These are phyloP conservation scores for Scatophagus argus DNA, from an alignment of 2,113 vertebrate genomes.

Conservation along the genomic window DNA sequence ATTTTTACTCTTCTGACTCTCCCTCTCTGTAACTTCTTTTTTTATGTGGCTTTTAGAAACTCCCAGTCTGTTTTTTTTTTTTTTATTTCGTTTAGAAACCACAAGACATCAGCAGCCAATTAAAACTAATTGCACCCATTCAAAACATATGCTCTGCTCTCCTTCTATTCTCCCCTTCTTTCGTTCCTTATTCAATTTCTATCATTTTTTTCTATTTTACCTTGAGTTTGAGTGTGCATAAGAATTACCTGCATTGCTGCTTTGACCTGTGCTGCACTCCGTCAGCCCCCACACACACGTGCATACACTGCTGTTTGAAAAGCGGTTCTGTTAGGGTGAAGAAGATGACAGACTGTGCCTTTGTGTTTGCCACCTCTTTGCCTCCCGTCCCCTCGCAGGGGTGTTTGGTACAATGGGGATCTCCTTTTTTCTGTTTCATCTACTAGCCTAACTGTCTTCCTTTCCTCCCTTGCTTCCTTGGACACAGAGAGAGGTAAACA, in stretches of 20 bases:
- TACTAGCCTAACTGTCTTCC: slow-evolving; percentile 71
- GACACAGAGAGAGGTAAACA: slow-evolving; percentile 82
- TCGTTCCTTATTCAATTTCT: background rate
- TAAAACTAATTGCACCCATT: slow-evolving; percentile 2
- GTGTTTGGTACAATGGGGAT: background rate
- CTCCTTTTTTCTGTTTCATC: slow-evolving; percentile 1
- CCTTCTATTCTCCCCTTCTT: no score
- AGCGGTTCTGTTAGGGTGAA: slow-evolving; percentile 1
- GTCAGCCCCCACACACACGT: background rate
- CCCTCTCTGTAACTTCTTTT: background rate
- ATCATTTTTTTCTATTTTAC: background rate
- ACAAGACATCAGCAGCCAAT: slow-evolving; percentile 9
- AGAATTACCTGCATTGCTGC: slow-evolving; percentile 25
- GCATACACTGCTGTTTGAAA: background rate
- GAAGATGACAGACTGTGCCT: slow-evolving; percentile 9
- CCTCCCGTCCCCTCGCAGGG: slow-evolving; percentile 31
- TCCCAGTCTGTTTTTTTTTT: background rate
- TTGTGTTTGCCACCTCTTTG: slow-evolving; percentile 21
- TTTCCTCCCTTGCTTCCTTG: slow-evolving; percentile 69
- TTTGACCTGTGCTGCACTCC: background rate
- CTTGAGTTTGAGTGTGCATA: slow-evolving; percentile 11
- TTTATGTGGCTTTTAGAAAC: slow-evolving; percentile 20
- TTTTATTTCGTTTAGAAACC: slow-evolving; percentile 15
- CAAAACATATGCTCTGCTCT: background rate
- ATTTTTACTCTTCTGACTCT: background rate